These are phyloP conservation scores for Valencia hispanica DNA, from an alignment of 2,797 vertebrate genomes.

Conservation along the genomic window DNA sequence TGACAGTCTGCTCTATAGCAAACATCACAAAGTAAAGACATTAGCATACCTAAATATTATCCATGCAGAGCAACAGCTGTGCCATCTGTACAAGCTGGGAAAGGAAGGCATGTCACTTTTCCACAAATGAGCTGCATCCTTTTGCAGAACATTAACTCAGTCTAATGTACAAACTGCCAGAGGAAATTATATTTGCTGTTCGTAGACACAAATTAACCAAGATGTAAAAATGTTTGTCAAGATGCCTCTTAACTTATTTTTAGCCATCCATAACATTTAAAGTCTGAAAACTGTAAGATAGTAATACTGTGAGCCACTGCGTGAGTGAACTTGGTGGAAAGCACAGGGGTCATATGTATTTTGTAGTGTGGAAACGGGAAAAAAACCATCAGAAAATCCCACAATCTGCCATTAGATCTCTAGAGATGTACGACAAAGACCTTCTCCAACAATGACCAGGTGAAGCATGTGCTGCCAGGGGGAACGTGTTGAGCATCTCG, in stretches of 20 bases:
- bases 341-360: not conserved
- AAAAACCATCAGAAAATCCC: not conserved
- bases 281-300: not conserved
- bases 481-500: not conserved
- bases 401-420: not conserved
- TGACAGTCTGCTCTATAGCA: slow-evolving; percentile 4
- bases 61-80: slow-evolving; percentile 21
- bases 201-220: not conserved
- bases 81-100: slow-evolving; percentile 6
- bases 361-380: not conserved
- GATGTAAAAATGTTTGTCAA: not conserved
- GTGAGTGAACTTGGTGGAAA: not conserved
- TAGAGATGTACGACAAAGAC: not conserved
- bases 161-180: not conserved
- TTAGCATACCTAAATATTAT: slow-evolving; percentile 23
- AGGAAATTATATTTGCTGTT: not conserved
- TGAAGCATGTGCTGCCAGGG: not conserved
- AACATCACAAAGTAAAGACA: slow-evolving; percentile 26
- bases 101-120: slow-evolving; percentile 1
- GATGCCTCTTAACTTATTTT: fast-evolving
- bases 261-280: not conserved
- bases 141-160: slow-evolving; percentile 1
- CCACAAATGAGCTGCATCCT: not conserved
- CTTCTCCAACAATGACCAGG: not conserved
- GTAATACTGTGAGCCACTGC: not conserved